These are phyloP conservation scores for Orbicella faveolata DNA, from an alignment of 64 coral and sea anemone genomes.

Conservation along the genomic window DNA sequence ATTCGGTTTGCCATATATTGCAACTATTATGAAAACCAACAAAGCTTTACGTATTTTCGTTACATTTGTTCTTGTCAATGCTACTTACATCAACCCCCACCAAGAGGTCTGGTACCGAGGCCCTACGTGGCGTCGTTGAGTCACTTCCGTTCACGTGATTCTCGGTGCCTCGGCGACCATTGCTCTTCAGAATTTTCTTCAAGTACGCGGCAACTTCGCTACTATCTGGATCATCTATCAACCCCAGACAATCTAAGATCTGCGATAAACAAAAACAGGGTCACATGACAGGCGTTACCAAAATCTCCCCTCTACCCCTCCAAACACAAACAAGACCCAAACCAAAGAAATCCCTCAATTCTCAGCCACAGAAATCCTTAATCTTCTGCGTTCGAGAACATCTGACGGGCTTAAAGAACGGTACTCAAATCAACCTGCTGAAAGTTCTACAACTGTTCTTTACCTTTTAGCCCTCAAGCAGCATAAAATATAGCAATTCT, in stretches of 20 bases:
- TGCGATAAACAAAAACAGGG: slow-evolving; percentile 1
- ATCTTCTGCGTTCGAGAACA: too few relatives aligned
- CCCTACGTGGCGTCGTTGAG: slow-evolving; percentile 9
- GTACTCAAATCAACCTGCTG: too few relatives aligned
- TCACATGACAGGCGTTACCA: not conserved
- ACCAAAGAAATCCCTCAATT: too few relatives aligned
- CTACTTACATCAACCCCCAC: slow-evolving; percentile 76
- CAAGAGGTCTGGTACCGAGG: slow-evolving; percentile 72
- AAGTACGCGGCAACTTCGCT: slow-evolving; percentile 82
- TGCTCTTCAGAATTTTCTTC: slow-evolving; percentile 71
- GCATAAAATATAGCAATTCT: too few relatives aligned
- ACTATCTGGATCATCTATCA: slow-evolving; percentile 82
- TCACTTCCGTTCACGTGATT: slow-evolving; percentile 37
- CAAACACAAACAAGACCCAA: not conserved
- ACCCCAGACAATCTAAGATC: slow-evolving; percentile 74
- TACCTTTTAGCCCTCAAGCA: too few relatives aligned
- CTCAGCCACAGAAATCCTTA: too few relatives aligned
- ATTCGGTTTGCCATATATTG: too few relatives aligned
- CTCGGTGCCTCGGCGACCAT: slow-evolving; percentile 3
- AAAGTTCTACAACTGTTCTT: too few relatives aligned
- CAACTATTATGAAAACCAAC: not conserved
- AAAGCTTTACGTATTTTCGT: not conserved
- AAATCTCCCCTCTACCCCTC: too few relatives aligned
- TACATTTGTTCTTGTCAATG: not conserved
- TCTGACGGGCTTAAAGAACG: too few relatives aligned